Base-by-base conservation (phyloP, 2,888 invertebrate species). In the Tridacna gigas region DNA sequence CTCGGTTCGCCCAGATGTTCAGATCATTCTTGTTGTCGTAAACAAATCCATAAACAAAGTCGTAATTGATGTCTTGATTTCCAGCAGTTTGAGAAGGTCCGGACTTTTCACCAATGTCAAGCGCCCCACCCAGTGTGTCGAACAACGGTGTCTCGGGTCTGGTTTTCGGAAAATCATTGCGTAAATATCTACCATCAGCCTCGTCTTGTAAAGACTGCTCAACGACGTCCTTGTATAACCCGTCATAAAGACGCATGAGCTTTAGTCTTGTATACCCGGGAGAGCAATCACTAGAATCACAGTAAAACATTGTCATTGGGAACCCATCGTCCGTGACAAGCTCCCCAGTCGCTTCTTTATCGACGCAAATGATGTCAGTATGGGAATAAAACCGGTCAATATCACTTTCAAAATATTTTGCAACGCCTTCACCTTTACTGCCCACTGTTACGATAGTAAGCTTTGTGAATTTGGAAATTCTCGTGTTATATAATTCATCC, bases 381-480 rank as follows among this genome's bases (percentile, higher is more conserved):
- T 37, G 48, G 51, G 25, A 15, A 12, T 18, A 47, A 48, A 71
- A 51, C 13, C 71, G n/a, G 26, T 71, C 71, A 7, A 71, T 51
- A 22, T 71, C 71, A n/a, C 51, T 71, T 15, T 71, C 71, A 22
- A 71, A 71, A 25, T 71, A 71, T 71, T 71, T 71, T 2, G 71
- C 71, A 12, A 51, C 48, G 3, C 71, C 71, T 71, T 71, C 71
- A 2, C 71, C 71, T 13, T 71, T 71, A 11, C 71, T 26, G 7
- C 71, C 71, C n/a, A 51, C 51, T 22, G 71, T 71, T 25, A 25
- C 13, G 4, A 71, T 20, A 0, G 0, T 2, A 12, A 12, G 12
- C 18, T 71, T 28, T 47, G 71, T 25, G 12, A 22, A 51, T 56
- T 56, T 56, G n/a, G 13, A 4, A 51, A n/a, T 71, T 12, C 37